These are phyloP conservation scores for Chloebia gouldiae DNA, from an alignment of 2,113 vertebrate genomes.

Conservation along the genomic window DNA sequence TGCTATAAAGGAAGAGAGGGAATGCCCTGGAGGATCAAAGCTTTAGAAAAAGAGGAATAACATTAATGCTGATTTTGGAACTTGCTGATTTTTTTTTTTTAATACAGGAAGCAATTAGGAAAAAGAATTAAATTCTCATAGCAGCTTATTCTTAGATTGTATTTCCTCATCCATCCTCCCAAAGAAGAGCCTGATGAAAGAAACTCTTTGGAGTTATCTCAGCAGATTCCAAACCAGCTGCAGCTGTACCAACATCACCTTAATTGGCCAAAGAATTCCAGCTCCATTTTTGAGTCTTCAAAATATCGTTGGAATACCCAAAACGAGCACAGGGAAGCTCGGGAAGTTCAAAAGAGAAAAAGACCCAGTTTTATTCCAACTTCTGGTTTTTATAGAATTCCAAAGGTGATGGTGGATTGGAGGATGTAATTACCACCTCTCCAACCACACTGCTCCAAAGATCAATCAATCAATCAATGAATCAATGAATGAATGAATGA, in stretches of 20 bases:
- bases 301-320: fast-evolving
- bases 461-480: too few species aligned
- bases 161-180: neutral
- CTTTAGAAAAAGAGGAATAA: neutral
- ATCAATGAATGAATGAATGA: too few species aligned
- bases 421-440: too few species aligned
- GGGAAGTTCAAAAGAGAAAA: too few species aligned
- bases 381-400: too few species aligned
- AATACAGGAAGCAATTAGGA: neutral
- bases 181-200: neutral
- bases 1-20: neutral
- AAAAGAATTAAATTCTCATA: neutral
- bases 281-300: neutral
- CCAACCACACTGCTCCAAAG: too few species aligned
- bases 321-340: too few species aligned
- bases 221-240: neutral
- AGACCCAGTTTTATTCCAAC: too few species aligned
- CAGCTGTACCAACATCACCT: neutral
- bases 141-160: neutral
- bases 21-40: neutral
- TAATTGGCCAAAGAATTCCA: neutral
- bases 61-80: neutral
- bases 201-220: neutral
- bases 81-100: neutral
- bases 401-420: too few species aligned